Evolutionary conservation across 2,797 vertebrate genomes (phyloP), one percentile per base, ranked within the genome.

Genomic region (Cossypha caffra): DNA sequence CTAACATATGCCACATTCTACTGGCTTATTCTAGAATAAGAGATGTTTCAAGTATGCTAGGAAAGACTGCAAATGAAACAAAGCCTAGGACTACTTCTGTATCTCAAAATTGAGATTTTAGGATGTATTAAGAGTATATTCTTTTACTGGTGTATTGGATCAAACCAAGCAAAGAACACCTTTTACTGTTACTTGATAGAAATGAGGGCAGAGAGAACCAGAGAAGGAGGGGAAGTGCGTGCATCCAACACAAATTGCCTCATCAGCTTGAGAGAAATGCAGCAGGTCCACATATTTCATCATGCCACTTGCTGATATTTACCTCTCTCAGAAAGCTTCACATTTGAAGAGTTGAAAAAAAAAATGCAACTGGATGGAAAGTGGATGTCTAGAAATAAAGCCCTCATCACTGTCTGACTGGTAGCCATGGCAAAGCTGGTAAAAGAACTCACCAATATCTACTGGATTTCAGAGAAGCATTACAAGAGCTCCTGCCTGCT

Each of bases 181-280:
- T n/a, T 71, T 48, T 37, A 28, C 11, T 59, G 52, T 54, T 52
- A 28, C 37, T 77, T 58, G 38, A 68, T 1, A 48, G 42, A 72
- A 93, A 72, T 1, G 0, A 4, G 4, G 17, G 9, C 11, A 81
- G 15, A 45, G 35, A 61, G 35, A 57, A 88, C 35, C 2, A n/a
- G 9, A 24, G 13, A 66, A 64, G 12, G 3, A 64, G 9, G 12
- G 1, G 3, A 77, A 77, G 35, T 0, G 0, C 8, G 11, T 52
- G 33, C 38, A 74, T 57, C 29, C 52, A 67, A n/a, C 19, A 45
- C 8, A 37, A 69, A 26, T 29, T 90, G 48, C 72, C 24, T 43
- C 48, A 63, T 28, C 51, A 61, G 43, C 51, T 10, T 48, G 7
- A 64, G 47, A 54, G 16, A 83, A 89, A 62, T 2, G 2, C 77